A percentile compares a stretch with the other conserved stretches of the same genome.
Conservation (phyloP, 1,140 invertebrate species). For the Penaeus japonicus region DNA sequence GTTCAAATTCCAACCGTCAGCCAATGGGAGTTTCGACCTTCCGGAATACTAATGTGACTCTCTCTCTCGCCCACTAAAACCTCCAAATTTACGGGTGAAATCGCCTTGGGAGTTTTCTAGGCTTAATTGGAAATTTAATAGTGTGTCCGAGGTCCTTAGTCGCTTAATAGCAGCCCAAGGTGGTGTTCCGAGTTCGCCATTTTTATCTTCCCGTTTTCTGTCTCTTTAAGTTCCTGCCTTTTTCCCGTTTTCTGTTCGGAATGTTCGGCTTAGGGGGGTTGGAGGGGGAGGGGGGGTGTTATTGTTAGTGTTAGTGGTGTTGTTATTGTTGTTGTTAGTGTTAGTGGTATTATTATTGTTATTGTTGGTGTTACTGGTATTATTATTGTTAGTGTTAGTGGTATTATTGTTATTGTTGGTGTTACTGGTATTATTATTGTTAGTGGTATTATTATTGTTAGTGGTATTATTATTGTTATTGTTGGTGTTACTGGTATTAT, state of each 20-base stretch:
- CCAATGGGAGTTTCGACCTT: conserved; percentile 24
- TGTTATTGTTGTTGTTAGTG: too few species aligned
- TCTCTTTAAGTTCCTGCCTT: conserved; percentile 3
- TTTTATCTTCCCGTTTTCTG: conserved; percentile 19
- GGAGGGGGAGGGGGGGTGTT: background rate
- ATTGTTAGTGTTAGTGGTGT: background rate
- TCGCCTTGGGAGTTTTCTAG: conserved; percentile 57
- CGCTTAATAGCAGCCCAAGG: conserved; percentile 52
- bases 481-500: too few species aligned
- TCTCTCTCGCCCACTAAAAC: conserved; percentile 46
- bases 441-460: too few species aligned
- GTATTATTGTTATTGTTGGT: too few species aligned
- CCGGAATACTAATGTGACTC: conserved; percentile 11
- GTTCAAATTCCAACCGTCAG: conserved; percentile 2
- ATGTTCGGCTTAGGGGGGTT: background rate
- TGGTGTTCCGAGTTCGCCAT: conserved; percentile 33
- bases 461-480: too few species aligned
- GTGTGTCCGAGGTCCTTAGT: conserved; percentile 55
- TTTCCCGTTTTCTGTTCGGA: background rate
- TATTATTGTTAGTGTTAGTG: too few species aligned
- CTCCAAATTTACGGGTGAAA: conserved; percentile 56
- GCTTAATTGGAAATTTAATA: conserved; percentile 57
- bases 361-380: too few species aligned
- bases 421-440: too few species aligned
- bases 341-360: too few species aligned